These are phyloP conservation scores for Urocolius indicus DNA, from an alignment of 2,113 vertebrate species.

Conservation along the genomic window DNA sequence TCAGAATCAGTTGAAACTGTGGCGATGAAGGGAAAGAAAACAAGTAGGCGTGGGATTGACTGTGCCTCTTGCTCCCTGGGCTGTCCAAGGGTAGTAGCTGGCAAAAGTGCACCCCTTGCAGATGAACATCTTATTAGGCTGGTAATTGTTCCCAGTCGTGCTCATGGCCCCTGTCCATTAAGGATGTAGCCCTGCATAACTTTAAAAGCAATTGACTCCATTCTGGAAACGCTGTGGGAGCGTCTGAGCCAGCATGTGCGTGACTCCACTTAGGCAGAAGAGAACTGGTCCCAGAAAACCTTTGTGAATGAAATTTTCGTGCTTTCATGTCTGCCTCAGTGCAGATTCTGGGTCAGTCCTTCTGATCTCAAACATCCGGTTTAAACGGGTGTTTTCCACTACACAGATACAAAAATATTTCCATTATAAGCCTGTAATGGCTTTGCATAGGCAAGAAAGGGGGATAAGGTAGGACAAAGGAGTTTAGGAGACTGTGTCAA, in stretches of 20 bases:
- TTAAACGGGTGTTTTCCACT: constrained; percentile 70
- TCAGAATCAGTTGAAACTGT: constrained; percentile 79
- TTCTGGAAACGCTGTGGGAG: constrained; percentile 61
- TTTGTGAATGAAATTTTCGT: constrained; percentile 60
- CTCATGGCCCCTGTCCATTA: constrained; percentile 73
- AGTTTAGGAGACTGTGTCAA: neutral
- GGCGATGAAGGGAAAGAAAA: constrained; percentile 69
- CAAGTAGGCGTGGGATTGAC: constrained; percentile 68
- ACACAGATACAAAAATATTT: constrained; percentile 56
- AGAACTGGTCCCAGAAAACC: constrained; percentile 65
- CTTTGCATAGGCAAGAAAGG: constrained; percentile 2
- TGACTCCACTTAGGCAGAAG: constrained; percentile 68
- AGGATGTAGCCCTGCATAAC: constrained; percentile 56
- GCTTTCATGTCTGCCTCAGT: constrained; percentile 75
- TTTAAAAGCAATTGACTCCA: constrained; percentile 49
- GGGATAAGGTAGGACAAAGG: neutral
- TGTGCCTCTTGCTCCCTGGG: neutral
- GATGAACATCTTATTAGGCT: constrained; percentile 53
- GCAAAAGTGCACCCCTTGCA: constrained; percentile 41
- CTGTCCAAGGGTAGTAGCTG: constrained; percentile 55
- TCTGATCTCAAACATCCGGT: constrained; percentile 72
- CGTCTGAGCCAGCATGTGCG: constrained; percentile 58
- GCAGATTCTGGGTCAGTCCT: constrained; percentile 66
- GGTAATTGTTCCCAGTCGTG: constrained; percentile 79
- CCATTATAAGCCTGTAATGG: constrained; percentile 24